Evolutionary conservation across 2,888 invertebrate genomes (phyloP).

Genomic region (Meloe dianella): DNA sequence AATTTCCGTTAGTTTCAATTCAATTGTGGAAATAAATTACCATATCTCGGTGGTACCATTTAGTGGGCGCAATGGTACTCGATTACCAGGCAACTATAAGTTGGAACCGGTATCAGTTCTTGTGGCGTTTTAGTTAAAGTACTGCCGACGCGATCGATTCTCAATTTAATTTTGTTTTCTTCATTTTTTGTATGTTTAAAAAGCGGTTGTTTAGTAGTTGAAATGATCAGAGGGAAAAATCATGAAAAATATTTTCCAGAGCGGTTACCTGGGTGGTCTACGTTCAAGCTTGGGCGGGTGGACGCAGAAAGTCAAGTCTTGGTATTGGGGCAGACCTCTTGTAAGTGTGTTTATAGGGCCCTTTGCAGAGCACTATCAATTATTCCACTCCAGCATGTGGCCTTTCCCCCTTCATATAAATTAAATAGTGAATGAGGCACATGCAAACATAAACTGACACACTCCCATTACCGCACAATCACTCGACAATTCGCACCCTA

Average conservation of each 20-base stretch:
- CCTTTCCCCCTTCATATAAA: constrained; percentile 30
- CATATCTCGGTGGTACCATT: constrained; percentile 34
- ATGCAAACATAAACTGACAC: not conserved
- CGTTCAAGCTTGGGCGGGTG: constrained; percentile 94
- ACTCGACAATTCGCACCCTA: not conserved
- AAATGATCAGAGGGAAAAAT: constrained; percentile 15
- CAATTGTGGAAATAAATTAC: not conserved
- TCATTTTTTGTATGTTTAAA: not conserved
- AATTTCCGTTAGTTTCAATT: not conserved
- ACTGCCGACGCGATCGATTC: not conserved
- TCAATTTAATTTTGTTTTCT: not conserved
- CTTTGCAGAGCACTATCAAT: constrained; percentile 31
- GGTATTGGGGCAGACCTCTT: constrained; percentile 97
- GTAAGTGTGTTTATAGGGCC: constrained; percentile 70
- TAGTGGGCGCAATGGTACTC: constrained; percentile 40
- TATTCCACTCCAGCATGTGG: constrained; percentile 46
- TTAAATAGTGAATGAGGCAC: constrained; percentile 3
- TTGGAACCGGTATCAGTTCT: constrained; percentile 12
- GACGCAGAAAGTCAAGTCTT: constrained; percentile 96
- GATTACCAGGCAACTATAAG: constrained; percentile 33
- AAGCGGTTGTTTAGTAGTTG: not conserved
- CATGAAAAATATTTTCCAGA: constrained; percentile 66
- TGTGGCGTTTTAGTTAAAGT: constrained; percentile 2
- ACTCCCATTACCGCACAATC: constrained; percentile 7
- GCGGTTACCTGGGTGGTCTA: constrained; percentile 92